These are phyloP conservation scores for Gymnobelideus leadbeateri DNA, from an alignment of 2,113 vertebrate species.

Conservation along the genomic window DNA sequence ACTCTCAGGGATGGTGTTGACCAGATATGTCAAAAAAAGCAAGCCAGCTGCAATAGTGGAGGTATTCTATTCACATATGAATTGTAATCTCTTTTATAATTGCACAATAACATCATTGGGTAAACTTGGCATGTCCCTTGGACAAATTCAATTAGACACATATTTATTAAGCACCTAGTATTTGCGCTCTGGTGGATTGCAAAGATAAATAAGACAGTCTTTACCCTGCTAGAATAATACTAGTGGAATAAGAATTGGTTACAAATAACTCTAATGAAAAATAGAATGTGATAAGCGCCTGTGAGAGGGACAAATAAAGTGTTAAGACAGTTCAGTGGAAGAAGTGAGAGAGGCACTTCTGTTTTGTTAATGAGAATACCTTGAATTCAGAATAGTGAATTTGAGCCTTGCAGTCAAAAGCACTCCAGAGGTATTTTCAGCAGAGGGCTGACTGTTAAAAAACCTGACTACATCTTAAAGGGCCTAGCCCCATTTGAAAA, in stretches of 20 bases:
- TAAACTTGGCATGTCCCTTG: background rate
- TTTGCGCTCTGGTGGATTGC: background rate
- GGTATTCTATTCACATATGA: background rate
- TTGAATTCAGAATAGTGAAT: background rate
- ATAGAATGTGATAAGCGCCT: background rate
- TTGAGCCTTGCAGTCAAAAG: background rate
- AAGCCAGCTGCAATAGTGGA: background rate
- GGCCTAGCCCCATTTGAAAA: background rate
- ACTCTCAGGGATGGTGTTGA: background rate
- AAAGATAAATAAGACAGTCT: background rate
- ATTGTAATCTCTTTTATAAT: background rate
- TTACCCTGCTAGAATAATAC: background rate
- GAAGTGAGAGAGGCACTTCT: slow-evolving; percentile 4
- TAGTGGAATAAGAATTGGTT: background rate
- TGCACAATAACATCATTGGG: background rate
- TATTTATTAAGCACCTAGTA: slow-evolving; percentile 2
- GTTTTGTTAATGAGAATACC: slow-evolving; percentile 1
- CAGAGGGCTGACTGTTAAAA: background rate
- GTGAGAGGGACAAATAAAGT: background rate
- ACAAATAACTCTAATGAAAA: background rate
- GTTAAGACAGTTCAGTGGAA: background rate
- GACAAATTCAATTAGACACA: background rate
- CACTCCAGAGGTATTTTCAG: background rate
- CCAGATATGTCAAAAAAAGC: background rate
- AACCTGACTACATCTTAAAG: background rate